A percentile compares a stretch with the other conserved stretches of the same genome.
phyloP scores from a whole-genome alignment of 1,140 invertebrate genomes.

The Mactra quadrangularis region DNA sequence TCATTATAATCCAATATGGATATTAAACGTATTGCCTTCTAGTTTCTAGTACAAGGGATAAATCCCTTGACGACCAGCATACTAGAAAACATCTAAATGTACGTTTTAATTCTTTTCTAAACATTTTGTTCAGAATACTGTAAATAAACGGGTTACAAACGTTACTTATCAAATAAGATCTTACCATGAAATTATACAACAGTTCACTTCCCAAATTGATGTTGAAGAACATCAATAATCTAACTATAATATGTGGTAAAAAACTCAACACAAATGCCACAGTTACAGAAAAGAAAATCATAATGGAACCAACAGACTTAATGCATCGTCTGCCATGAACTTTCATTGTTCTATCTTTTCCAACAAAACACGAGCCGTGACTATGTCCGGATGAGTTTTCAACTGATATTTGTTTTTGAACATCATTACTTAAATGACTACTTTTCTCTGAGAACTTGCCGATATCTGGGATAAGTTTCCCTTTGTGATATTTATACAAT shows the following conservation, averaged over 20 bases:
- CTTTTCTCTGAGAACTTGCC: neutral
- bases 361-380: neutral
- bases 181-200: slow-evolving; percentile 76
- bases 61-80: slow-evolving; percentile 2
- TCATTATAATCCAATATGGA: too few species aligned
- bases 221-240: slow-evolving; percentile 66
- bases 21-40: too few species aligned
- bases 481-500: slow-evolving; percentile 39
- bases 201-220: slow-evolving; percentile 61
- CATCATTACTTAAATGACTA: neutral
- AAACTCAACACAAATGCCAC: slow-evolving; percentile 77
- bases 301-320: slow-evolving; percentile 66
- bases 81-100: slow-evolving; percentile 51
- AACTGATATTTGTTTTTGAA: slow-evolving; percentile 10
- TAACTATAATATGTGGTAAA: slow-evolving; percentile 75
- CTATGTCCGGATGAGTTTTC: slow-evolving; percentile 21
- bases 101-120: slow-evolving; percentile 69
- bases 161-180: slow-evolving; percentile 78
- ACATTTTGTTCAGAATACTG: slow-evolving; percentile 76
- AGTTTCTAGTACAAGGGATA: too few species aligned
- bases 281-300: slow-evolving; percentile 77
- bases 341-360: neutral
- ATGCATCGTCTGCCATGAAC: slow-evolving; percentile 41
- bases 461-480: slow-evolving; percentile 16
- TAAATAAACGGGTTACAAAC: slow-evolving; percentile 78